These are phyloP conservation scores for Vicugna pacos DNA, from an alignment of 2,113 vertebrate species.

Conservation along the genomic window DNA sequence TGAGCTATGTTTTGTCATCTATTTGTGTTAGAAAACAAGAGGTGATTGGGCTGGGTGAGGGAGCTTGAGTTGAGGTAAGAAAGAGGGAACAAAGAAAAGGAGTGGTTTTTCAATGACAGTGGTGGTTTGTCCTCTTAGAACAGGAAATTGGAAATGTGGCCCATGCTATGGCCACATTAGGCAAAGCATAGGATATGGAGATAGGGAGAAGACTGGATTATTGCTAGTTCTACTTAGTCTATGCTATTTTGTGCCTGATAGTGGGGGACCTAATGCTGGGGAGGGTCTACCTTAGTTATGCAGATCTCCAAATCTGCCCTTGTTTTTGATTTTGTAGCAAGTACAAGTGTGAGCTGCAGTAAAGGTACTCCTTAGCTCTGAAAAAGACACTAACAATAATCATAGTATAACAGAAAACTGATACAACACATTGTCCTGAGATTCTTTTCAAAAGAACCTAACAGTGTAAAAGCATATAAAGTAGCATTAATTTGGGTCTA, in stretches of 20 bases:
- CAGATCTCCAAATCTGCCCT: not conserved
- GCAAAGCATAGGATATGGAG: not conserved
- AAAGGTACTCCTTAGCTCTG: not conserved
- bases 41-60: not conserved
- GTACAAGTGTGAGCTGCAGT: not conserved
- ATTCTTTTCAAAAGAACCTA: constrained; percentile 51
- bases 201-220: not conserved
- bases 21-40: constrained; percentile 34
- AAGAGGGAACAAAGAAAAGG: constrained; percentile 18
- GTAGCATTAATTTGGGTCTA: constrained; percentile 21
- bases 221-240: not conserved
- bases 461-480: constrained; percentile 47
- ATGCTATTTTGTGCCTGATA: not conserved
- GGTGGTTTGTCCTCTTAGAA: not conserved
- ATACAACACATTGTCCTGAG: constrained; percentile 45
- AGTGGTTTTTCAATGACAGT: constrained; percentile 18
- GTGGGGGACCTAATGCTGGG: not conserved
- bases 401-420: not conserved
- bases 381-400: constrained; percentile 16
- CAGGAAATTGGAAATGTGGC: not conserved
- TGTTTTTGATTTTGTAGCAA: constrained; percentile 39
- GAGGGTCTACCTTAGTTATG: not conserved
- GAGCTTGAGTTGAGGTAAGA: not conserved
- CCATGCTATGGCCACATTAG: not conserved
- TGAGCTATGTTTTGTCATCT: not conserved